Evolutionary conservation across 1,140 invertebrate genomes (phyloP).

Genomic region (Leguminivora glycinivorella): DNA sequence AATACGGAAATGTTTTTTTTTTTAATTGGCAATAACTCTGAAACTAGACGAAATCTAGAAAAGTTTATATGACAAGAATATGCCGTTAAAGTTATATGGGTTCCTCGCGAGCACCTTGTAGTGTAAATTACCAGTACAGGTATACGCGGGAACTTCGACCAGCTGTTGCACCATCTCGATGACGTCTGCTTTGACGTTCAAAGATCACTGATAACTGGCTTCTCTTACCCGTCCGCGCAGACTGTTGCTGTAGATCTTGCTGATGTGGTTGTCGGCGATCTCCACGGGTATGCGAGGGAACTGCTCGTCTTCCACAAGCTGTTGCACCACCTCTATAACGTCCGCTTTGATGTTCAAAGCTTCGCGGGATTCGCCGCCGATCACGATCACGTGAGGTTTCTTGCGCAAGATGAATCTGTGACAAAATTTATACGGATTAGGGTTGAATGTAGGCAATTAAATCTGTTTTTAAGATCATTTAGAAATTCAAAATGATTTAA

Average conservation of each 20-base stretch:
- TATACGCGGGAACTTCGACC: conserved; percentile 89
- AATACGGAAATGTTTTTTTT: no score
- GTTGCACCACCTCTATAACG: conserved; percentile 87
- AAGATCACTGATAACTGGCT: no score
- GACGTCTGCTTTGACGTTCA: conserved; percentile 92
- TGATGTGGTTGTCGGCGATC: conserved; percentile 95
- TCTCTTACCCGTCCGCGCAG: conserved; percentile 90
- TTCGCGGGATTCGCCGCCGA: conserved; percentile 94
- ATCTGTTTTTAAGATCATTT: no score
- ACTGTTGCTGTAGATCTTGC: conserved; percentile 94
- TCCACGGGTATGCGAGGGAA: conserved; percentile 94
- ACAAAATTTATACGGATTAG: conserved; percentile 74
- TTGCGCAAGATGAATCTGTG: conserved; percentile 93
- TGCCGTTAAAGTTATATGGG: no score
- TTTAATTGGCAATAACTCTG: no score
- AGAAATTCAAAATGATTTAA: no score
- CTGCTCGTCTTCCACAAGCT: conserved; percentile 90
- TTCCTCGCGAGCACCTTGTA: no score
- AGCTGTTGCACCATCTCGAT: conserved; percentile 87
- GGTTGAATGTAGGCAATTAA: no score
- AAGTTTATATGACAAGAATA: no score
- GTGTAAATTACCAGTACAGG: no score
- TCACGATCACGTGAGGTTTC: conserved; percentile 95
- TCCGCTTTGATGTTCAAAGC: conserved; percentile 93
- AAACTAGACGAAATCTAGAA: no score